Conservation (phyloP, 1,140 invertebrate species). For the Zaprionus kolodkinae region DNA sequence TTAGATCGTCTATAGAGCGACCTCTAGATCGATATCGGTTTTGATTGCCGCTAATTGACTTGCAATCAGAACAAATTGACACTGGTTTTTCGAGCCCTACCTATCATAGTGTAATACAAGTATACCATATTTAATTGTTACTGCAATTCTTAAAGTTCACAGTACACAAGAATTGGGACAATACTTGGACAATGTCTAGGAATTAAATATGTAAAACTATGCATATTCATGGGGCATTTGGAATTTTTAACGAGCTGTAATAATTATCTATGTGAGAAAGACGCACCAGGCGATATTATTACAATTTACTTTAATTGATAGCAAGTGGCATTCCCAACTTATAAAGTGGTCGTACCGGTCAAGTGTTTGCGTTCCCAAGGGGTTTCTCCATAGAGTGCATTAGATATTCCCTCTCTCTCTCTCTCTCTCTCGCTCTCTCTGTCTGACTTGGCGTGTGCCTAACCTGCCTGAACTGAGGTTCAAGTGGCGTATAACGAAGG, state of each 20-base stretch:
- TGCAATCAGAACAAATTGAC: not conserved
- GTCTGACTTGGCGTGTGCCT: not conserved
- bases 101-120: not conserved
- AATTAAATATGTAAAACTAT: not conserved
- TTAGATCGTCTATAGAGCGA: not conserved
- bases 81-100: not conserved
- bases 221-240: not conserved
- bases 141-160: not conserved
- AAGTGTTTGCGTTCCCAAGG: constrained; percentile 73
- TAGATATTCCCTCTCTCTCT: not conserved
- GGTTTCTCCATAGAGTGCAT: constrained; percentile 22
- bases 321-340: constrained; percentile 56
- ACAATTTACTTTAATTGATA: constrained; percentile 76
- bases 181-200: not conserved
- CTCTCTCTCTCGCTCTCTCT: not conserved
- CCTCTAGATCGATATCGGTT: not conserved
- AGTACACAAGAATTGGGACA: not conserved
- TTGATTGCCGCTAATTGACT: constrained; percentile 1
- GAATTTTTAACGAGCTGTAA: not conserved
- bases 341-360: constrained; percentile 14
- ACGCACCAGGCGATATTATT: constrained; percentile 50
- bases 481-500: constrained; percentile 27
- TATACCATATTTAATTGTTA: not conserved
- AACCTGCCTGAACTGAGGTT: constrained; percentile 21
- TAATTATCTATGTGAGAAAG: constrained; percentile 46